phyloP scores from a whole-genome alignment of 2,797 vertebrate genomes.

The Phalanger gymnotis region DNA sequence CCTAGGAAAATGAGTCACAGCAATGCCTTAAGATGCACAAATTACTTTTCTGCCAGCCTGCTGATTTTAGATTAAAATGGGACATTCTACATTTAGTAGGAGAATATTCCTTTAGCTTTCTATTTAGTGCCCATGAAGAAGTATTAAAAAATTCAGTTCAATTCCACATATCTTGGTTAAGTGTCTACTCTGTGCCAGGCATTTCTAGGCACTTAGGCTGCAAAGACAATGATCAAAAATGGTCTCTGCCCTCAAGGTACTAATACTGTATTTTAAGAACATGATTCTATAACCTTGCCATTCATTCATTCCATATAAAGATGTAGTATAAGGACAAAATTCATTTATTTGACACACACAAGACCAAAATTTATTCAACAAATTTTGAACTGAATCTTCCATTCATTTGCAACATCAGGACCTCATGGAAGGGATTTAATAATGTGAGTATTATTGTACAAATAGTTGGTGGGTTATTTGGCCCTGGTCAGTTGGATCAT shows the following conservation, averaged over 20 bases:
- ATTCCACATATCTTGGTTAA: background rate
- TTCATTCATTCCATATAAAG: background rate
- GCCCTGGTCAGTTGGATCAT: background rate
- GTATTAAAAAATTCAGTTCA: background rate
- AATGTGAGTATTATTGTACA: background rate
- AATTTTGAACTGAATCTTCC: background rate
- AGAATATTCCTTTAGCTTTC: background rate
- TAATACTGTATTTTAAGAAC: background rate
- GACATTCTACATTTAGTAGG: slow-evolving; percentile 34
- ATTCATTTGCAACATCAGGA: slow-evolving; percentile 6
- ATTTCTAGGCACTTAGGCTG: background rate
- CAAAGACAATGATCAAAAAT: background rate
- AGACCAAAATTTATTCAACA: background rate
- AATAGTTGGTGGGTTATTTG: background rate
- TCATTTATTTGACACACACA: background rate
- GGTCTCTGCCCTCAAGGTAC: background rate
- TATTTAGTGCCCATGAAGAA: background rate
- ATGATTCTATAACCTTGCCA: background rate
- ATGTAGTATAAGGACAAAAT: background rate
- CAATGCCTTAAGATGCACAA: slow-evolving; percentile 26
- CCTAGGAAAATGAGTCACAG: background rate
- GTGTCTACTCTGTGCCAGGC: background rate
- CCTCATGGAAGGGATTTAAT: slow-evolving; percentile 4
- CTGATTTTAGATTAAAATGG: background rate
- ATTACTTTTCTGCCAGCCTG: background rate